Evolutionary conservation across 1,140 invertebrate species (phyloP).

Genomic region (Drosophila arizonae): DNA sequence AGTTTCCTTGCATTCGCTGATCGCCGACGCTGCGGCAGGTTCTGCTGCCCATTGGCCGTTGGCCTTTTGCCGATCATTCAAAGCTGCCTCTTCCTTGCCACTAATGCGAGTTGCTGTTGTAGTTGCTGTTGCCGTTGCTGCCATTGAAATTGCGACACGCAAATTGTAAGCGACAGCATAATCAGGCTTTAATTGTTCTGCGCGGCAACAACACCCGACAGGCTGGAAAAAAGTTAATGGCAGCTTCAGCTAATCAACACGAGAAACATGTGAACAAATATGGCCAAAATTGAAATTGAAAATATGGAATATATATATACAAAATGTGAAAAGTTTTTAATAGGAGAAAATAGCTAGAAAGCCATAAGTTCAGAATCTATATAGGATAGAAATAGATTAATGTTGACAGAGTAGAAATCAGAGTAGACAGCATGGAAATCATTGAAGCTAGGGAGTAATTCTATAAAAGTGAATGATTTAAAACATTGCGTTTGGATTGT

Average conservation of each 20-base stretch:
- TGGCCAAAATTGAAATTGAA: background rate
- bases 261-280: background rate
- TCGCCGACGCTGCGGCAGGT: conserved; percentile 32
- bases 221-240: background rate
- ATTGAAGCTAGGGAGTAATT: no score
- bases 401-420: no score
- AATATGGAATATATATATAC: background rate
- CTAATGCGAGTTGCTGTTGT: conserved; percentile 42
- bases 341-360: no score
- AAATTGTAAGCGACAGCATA: conserved; percentile 75
- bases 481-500: no score
- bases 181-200: conserved; percentile 76
- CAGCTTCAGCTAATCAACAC: background rate
- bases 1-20: conserved; percentile 26
- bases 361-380: no score
- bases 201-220: conserved; percentile 38
- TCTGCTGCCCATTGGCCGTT: conserved; percentile 67
- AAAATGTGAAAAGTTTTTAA: background rate
- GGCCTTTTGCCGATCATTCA: conserved; percentile 72
- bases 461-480: no score
- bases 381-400: no score
- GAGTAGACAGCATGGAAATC: no score
- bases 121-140: background rate
- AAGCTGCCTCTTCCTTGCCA: conserved; percentile 27
- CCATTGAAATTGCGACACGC: conserved; percentile 58